Base-by-base conservation (phyloP, 2,797 vertebrate genomes). In the Dendrocincla tyrannina region DNA sequence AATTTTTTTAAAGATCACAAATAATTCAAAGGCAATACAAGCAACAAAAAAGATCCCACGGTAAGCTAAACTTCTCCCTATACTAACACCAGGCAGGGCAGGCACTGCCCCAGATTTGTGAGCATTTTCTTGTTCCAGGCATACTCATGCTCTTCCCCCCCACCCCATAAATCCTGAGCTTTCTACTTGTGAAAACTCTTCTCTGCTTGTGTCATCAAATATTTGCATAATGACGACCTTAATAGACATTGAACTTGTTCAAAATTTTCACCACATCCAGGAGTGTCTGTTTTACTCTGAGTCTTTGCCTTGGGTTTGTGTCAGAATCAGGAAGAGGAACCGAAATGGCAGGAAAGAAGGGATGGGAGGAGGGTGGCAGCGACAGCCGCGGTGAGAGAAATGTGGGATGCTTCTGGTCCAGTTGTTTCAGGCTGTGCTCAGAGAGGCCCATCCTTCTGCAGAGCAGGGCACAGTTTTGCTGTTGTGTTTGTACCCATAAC, bases 131-230 rank as follows among this genome's bases (percentile, higher is more conserved):
- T 44, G 17, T 55, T 85, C 35, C 35, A 47, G 50, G 37, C 3
- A 44, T 5, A 17, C 3, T 72, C 6, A 7, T 13, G 15, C 4
- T 58, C 5, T 13, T 19, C 22, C 7, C 5, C 5, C 10, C 16
- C 13, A 44, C 18, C 8, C 12, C 52, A 0, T 35, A 37, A 53
- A 6, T 53, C 18, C 19, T 60, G 35, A 5, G 8, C 41, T 53
- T 95, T 28, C 68, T 87, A 15, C 17, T 78, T 70, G 39, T 67
- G 59, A 42, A 87, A 82, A 69, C 9, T 70, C 13, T 41, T 86
- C n/a, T 53, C 47, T 73, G 33, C 1, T 3, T 33, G 14, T 81
- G 41, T 11, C 41, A 68, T 33, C 44, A 72, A 58, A 58, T 66
- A 58, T 24, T 70, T n/a, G 12, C 27, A 10, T 44, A 80, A 62